phyloP scores from a whole-genome alignment of 2,797 vertebrate genomes.

The Pelobates cultripes region DNA sequence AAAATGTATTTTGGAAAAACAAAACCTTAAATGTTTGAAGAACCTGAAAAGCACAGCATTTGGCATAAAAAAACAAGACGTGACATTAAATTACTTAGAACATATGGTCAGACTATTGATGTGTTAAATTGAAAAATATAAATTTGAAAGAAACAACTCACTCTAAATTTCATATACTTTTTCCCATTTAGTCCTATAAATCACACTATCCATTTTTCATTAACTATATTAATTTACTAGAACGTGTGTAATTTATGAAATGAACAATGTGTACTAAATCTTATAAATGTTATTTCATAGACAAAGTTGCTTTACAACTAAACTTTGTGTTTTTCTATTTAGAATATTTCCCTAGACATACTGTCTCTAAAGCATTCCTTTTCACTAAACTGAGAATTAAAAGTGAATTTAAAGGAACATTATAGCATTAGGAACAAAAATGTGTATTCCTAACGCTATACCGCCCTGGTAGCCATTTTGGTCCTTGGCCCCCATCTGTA shows the following conservation, averaged over 20 bases:
- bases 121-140: constrained; percentile 45
- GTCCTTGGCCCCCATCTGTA: too few species aligned
- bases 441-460: too few species aligned
- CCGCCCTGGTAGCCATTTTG: too few species aligned
- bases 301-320: too few species aligned
- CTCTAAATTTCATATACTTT: constrained; percentile 17
- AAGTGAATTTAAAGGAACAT: too few species aligned
- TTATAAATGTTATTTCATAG: too few species aligned
- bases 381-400: too few species aligned
- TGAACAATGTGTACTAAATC: not conserved
- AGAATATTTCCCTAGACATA: too few species aligned
- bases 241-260: not conserved
- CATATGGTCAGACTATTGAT: constrained; percentile 37
- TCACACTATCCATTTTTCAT: not conserved
- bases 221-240: not conserved
- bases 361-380: too few species aligned
- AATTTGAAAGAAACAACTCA: constrained; percentile 21
- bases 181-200: not conserved
- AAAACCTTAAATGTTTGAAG: constrained; percentile 2
- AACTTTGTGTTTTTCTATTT: too few species aligned
- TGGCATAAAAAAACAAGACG: constrained; percentile 18
- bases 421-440: too few species aligned
- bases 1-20: not conserved
- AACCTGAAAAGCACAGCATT: not conserved
- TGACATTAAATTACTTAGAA: constrained; percentile 23